Evolutionary conservation across 1,140 invertebrate species (phyloP), one percentile per base, ranked within the genome.

Genomic region (Eurosta solidaginis): DNA sequence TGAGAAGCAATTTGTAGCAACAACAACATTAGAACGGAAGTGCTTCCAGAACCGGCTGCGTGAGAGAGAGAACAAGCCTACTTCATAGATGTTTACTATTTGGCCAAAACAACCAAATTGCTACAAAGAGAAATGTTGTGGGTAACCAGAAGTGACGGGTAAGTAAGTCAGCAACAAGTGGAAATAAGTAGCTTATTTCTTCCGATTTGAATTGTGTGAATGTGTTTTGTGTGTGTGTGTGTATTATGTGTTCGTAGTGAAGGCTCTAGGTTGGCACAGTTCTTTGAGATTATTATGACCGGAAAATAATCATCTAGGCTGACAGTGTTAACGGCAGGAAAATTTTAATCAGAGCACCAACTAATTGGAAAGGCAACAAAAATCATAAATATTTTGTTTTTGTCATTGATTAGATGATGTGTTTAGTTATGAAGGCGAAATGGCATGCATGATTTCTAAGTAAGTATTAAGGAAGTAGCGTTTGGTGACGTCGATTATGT

Each of bases 41-140:
- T 68, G 36, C 59, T 40, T 68, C 59, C 59, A 68, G 59, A 68
- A 68, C 59, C 40, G 59, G 59, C 59, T 68, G 59, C 59, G 59
- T 68, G 59, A 68, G 59, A 68, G 59, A 68, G 20, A 68, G 59
- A 36, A 68, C 59, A 22, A 20, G 54, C 33, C 54, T 40, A 25
- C 29, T n/a, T 1, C 17, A 6, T 17, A 25, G 4, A 3, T 4
- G 25, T n/a, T 4, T 5, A 10, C 20, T 17, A 20, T 40, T 20
- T 27, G n/a, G 59, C 59, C n/a, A 3, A 20, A 52, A 22, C 45
- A 49, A n/a, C n/a, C 0, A 12, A 49, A 49, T 17, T 17, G 14
- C 7, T 33, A 59, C 22, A 59, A 59, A 59, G 20, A 22, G 27
- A 17, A 59, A 17, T 36, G 27, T 40, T 33, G 59, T 20, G 36